A percentile compares a stretch with the other conserved stretches of the same genome.
phyloP scores from a whole-genome alignment of 1,140 invertebrate species.

The Brachionus calyciflorus region DNA sequence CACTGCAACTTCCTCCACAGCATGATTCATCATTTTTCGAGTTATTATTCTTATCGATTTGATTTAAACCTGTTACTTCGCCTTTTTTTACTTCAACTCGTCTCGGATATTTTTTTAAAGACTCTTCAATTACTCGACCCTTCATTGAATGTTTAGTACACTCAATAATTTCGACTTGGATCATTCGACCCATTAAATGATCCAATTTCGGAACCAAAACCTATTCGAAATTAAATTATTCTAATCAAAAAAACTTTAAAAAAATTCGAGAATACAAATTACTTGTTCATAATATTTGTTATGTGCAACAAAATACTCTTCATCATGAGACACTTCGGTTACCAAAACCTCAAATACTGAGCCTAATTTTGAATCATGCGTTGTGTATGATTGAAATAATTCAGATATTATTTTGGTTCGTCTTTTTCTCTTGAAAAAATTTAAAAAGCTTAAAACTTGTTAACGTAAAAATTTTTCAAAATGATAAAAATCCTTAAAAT shows the following conservation, averaged over 20 bases:
- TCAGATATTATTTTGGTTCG: slow-evolving; percentile 83
- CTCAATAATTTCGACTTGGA: slow-evolving; percentile 73
- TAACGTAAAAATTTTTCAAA: no score
- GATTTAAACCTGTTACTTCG: background rate
- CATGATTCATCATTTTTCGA: background rate
- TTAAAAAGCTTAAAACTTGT: no score
- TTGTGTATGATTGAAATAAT: slow-evolving; percentile 84
- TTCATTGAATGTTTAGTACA: slow-evolving; percentile 83
- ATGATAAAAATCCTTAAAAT: no score
- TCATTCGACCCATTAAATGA: slow-evolving; percentile 77
- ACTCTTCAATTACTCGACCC: slow-evolving; percentile 57
- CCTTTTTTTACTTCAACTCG: background rate
- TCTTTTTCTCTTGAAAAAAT: slow-evolving; percentile 73
- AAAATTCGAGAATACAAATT: background rate
- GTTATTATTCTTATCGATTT: background rate
- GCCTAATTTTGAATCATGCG: slow-evolving; percentile 75
- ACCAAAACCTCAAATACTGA: slow-evolving; percentile 77
- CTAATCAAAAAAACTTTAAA: no score
- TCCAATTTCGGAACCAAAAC: slow-evolving; percentile 65
- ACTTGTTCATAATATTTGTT: slow-evolving; percentile 94
- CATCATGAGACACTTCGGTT: slow-evolving; percentile 87
- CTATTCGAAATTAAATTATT: no score
- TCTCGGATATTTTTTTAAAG: background rate
- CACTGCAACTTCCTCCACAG: background rate
- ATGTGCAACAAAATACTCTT: slow-evolving; percentile 83